Percentiles rank a stretch among this genome's conserved stretches.
Evolutionary conservation across 2,113 vertebrate genomes (phyloP).

Genomic region (Hemiprocne comata): DNA sequence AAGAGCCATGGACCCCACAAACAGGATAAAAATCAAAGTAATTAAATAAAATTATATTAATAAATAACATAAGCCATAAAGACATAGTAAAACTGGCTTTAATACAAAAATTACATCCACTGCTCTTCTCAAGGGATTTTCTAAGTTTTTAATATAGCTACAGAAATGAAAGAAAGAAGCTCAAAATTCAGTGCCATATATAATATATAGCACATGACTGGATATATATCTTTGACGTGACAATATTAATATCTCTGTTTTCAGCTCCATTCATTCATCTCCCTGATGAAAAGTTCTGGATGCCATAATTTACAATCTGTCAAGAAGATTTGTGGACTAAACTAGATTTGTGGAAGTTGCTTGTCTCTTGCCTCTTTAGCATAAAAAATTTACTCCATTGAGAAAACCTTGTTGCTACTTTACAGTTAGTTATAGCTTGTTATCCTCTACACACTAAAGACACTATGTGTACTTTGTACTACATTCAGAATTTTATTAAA

Average conservation of each 20-base stretch:
- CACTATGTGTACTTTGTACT: neutral
- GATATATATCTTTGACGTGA: neutral
- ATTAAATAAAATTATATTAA: neutral
- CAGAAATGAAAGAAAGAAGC: neutral
- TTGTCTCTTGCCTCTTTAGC: neutral
- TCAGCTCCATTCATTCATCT: neutral
- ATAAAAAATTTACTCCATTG: neutral
- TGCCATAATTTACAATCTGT: conserved; percentile 28
- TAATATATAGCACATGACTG: neutral
- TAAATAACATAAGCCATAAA: conserved; percentile 1
- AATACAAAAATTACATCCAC: conserved; percentile 1
- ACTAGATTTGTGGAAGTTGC: neutral
- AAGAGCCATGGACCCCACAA: neutral
- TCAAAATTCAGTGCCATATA: neutral
- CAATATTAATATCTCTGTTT: conserved; percentile 44
- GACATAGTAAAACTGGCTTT: neutral
- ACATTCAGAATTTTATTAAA: neutral
- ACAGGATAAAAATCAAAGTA: neutral
- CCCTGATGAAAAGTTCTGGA: neutral
- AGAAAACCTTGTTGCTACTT: neutral
- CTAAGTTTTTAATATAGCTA: conserved; percentile 1
- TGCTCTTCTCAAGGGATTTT: conserved; percentile 12
- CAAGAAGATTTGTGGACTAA: neutral
- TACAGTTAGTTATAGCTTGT: neutral
- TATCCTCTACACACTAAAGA: neutral